Base-by-base conservation (phyloP, 2,113 vertebrate genomes). In the Athene noctua region DNA sequence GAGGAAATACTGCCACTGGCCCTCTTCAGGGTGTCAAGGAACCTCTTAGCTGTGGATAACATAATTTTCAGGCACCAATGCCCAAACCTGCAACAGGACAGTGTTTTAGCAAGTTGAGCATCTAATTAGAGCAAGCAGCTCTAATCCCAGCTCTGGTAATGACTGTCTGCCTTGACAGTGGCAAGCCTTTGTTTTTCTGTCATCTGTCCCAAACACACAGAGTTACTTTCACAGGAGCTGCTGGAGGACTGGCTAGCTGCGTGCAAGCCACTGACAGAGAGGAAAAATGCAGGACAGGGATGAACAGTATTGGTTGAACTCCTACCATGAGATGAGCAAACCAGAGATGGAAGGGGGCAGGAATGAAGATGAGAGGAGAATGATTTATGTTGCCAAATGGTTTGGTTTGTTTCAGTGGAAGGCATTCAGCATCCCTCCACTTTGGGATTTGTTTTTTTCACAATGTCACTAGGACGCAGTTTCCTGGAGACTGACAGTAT, bases 401-500 rank as follows among this genome's bases (percentile, higher is more conserved):
- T 66, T 95, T 73, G 67, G 29, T 77, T 66, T 85, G 18, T 88
- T 84, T 91, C 67, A 59, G 62, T 55, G 47, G 66, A 94, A 92
- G 66, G n/a, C 13, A 65, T 68, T 30, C 61, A 75, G 46, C 57
- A 62, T 82, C 34, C 10, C 17, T 75, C 66, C 29, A 51, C 34
- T 62, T 62, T 77, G 46, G 65, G 86, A 63, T 71, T 61, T 58
- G 17, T 10, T 73, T 79, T 89, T 82, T 75, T 4, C 58, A 67
- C 67, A 87, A 18, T 80, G 55, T 75, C 91, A 82, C 81, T 54
- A 80, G 86, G 89, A 89, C 67, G 46, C 40, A 51, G 38, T 78
- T 94, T 92, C 66, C 86, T 91, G 26, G 58, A 94, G 87, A 92
- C 58, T 80, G 89, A 92, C 70, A 88, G 58, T 59, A 86, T 86